Evolutionary conservation across 2,888 invertebrate genomes (phyloP), one percentile per base, ranked within the genome.

Genomic region (Drosophila seclusa): DNA sequence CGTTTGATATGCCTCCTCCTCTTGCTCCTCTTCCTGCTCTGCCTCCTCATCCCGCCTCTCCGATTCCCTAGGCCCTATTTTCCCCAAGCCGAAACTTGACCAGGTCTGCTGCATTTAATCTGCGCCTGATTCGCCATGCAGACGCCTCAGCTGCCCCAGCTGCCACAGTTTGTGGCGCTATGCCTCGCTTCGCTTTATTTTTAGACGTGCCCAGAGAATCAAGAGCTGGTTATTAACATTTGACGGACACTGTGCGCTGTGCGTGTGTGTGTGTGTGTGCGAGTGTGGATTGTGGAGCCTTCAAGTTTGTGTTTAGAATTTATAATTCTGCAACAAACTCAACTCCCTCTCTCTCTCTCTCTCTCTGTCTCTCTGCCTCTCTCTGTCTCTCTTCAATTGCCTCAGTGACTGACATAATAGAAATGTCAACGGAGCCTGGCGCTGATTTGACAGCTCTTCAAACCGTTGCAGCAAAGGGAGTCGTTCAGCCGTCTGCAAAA

Each of bases 341-440:
- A n/a, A 24, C 59, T 45, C 53, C 10, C 11, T 24, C 52, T 32
- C 18, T 49, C 49, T 1, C 48, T 1, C 10, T 18, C 21, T 53
- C 8, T 10, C 8, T 7, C 2, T n/a, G 8, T 45, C 2, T 24
- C 24, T 6, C 29, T 49, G 5, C 3, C 32, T 32, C 8, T 10
- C 21, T 2, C 21, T n/a, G 34, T 32, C n/a, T 53, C 48, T 52
- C 24, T 61, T 49, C 70, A 78, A 78, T 77, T 85, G 83, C 80
- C 85, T 88, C 78, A 90, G 77, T 88, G 89, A 90, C 90, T 90
- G 90, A 91, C 91, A 87, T 91, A 91, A 90, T 87, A 80, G 84
- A 90, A 84, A 89, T 90, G 91, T 91, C 90, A 89, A 87, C 72
- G 61, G 61, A 68, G 76, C 63, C 69, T 75, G 80, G 71, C 87